phyloP scores from a whole-genome alignment of 2,113 vertebrate species.

The Anoura caudifer region DNA sequence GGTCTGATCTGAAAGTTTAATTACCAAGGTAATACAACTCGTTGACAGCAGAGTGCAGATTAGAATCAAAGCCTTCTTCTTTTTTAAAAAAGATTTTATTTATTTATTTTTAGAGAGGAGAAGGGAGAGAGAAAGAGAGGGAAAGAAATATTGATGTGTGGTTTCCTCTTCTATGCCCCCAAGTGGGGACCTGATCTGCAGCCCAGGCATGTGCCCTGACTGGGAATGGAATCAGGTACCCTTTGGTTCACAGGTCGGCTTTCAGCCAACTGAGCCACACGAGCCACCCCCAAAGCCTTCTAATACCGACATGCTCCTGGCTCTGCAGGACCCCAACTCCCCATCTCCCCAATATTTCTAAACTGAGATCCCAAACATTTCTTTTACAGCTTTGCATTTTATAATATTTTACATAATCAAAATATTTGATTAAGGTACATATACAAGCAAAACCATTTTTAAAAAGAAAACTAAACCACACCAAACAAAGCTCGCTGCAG shows the following conservation, averaged over 20 bases:
- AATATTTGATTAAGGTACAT: background rate
- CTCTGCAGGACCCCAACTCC: background rate
- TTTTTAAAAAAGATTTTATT: no score
- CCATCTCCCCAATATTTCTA: background rate
- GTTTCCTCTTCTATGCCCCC: no score
- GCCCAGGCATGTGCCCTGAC: no score
- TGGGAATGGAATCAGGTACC: no score
- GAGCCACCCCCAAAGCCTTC: background rate
- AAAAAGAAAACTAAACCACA: background rate
- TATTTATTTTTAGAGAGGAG: no score
- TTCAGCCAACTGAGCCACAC: no score
- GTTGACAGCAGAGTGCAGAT: background rate
- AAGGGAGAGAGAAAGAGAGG: no score
- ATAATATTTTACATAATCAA: background rate
- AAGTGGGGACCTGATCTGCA: no score
- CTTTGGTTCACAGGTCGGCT: no score
- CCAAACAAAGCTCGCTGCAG: background rate
- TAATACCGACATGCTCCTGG: background rate
- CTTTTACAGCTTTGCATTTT: background rate
- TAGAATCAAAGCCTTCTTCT: background rate
- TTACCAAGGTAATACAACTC: background rate
- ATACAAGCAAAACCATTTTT: background rate
- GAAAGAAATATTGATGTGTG: no score
- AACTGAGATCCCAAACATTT: background rate
- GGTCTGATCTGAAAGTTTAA: background rate